Conservation (phyloP, 1,140 invertebrate species). For the Pseudomyrmex dendroicus region DNA sequence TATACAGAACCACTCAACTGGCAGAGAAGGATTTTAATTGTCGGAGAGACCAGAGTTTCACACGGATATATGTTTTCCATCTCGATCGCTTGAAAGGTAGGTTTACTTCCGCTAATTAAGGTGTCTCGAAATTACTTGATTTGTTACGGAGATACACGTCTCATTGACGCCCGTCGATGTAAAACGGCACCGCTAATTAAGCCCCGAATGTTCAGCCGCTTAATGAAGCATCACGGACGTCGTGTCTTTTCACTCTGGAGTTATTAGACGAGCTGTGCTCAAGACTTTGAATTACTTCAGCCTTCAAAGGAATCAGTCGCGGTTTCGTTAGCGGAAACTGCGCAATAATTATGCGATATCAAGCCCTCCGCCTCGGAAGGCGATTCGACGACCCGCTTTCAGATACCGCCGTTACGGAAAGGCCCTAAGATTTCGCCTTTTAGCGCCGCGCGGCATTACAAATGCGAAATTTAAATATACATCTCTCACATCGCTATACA, state of each 20-base stretch:
- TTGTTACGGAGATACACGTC: conserved; percentile 18
- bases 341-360: conserved; percentile 71
- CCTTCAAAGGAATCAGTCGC: conserved; percentile 63
- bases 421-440: conserved; percentile 29
- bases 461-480: conserved; percentile 29
- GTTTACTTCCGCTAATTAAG: no score
- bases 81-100: not conserved
- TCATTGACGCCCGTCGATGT: not conserved
- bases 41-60: no score
- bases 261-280: conserved; percentile 70
- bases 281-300: conserved; percentile 79
- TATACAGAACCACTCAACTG: not conserved
- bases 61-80: not conserved
- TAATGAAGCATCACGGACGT: conserved; percentile 73
- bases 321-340: conserved; percentile 62
- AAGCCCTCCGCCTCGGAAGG: conserved; percentile 40
- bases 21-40: no score
- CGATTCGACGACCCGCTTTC: conserved; percentile 52
- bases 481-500: not conserved
- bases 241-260: conserved; percentile 73
- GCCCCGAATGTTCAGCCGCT: conserved; percentile 60
- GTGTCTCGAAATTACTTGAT: not conserved
- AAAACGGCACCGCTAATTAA: conserved; percentile 58
- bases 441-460: conserved; percentile 23
- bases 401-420: conserved; percentile 22